phyloP scores from a whole-genome alignment of 2,888 invertebrate genomes.

The Aphidoletes aphidimyza region DNA sequence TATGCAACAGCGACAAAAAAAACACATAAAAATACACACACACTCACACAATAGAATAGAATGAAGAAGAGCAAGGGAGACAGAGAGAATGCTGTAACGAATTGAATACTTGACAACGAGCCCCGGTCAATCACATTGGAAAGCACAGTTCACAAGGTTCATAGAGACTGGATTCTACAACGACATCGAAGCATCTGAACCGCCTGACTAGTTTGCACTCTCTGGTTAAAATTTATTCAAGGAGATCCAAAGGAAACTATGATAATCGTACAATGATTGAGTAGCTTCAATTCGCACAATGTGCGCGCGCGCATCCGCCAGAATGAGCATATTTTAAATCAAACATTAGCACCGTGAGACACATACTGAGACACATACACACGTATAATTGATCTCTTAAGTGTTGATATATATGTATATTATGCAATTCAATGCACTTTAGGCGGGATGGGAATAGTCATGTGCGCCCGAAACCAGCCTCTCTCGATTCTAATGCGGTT shows the following conservation, averaged over 20 bases:
- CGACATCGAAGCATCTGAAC: neutral
- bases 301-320: too few relatives aligned
- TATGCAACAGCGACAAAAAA: neutral
- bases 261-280: slow-evolving; percentile 25
- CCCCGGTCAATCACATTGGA: slow-evolving; percentile 27
- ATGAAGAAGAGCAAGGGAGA: neutral
- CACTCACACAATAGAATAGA: neutral
- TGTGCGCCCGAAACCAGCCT: too few relatives aligned
- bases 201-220: slow-evolving; percentile 7
- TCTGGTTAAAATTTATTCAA: slow-evolving; percentile 51
- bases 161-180: neutral
- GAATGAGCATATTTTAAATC: too few relatives aligned
- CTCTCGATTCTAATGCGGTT: neutral
- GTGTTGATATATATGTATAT: too few relatives aligned
- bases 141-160: slow-evolving; percentile 47
- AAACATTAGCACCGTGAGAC: too few relatives aligned
- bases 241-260: neutral
- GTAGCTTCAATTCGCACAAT: neutral
- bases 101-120: too few relatives aligned
- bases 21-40: neutral
- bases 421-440: too few relatives aligned
- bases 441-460: too few relatives aligned
- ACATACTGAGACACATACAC: too few relatives aligned
- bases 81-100: too few relatives aligned
- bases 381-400: too few relatives aligned